Percentiles rank a stretch among this genome's conserved stretches.
These are phyloP conservation scores for Chymomyza amoena DNA, from an alignment of 2,888 invertebrate genomes.

Conservation along the genomic window DNA sequence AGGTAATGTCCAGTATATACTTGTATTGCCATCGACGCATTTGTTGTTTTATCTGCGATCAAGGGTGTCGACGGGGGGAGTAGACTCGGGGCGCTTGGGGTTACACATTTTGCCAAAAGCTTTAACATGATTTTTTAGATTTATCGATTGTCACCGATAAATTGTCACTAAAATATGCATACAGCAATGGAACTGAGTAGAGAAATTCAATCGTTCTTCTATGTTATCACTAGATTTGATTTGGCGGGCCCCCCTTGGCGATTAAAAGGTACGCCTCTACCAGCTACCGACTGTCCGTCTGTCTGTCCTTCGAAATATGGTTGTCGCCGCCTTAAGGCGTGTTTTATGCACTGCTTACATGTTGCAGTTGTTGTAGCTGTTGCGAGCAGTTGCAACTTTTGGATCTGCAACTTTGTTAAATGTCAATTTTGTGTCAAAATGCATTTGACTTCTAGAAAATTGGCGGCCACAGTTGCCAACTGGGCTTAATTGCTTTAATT, in stretches of 20 bases:
- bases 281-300: neutral
- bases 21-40: conserved; percentile 48
- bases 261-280: no score
- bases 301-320: neutral
- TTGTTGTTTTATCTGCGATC: conserved; percentile 39
- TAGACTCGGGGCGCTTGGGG: no score
- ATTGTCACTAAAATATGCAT: no score
- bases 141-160: no score
- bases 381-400: neutral
- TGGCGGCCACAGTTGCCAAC: conserved; percentile 19
- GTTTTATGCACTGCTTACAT: neutral
- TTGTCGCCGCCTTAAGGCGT: neutral
- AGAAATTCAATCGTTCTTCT: no score
- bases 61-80: no score
- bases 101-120: no score
- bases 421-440: conserved; percentile 74
- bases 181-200: no score
- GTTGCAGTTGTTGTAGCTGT: neutral
- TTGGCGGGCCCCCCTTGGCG: no score
- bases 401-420: conserved; percentile 66
- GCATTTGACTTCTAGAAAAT: conserved; percentile 46
- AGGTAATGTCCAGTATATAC: conserved; percentile 13
- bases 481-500: neutral
- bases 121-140: no score
- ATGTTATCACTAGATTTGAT: no score